Conservation (phyloP, 2,888 invertebrate genomes). For the Lochmaea crataegi region DNA sequence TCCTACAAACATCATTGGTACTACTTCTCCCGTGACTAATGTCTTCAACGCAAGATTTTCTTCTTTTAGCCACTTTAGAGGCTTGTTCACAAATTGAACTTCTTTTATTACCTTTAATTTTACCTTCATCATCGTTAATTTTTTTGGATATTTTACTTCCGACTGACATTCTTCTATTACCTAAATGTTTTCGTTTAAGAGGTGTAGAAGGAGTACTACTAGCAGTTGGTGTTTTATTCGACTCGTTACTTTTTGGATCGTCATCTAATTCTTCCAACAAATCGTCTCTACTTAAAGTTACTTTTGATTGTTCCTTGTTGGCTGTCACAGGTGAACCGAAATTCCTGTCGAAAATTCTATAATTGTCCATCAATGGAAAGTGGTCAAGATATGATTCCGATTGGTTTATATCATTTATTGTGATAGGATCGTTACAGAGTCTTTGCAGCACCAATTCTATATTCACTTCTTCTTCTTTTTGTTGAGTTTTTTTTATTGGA, state of each 20-base stretch:
- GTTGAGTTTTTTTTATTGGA: no score
- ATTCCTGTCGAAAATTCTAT: slow-evolving; percentile 23
- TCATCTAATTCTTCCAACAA: neutral
- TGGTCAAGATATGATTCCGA: neutral
- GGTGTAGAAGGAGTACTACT: no score
- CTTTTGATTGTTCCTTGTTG: neutral
- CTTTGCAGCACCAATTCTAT: neutral
- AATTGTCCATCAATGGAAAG: slow-evolving; percentile 16
- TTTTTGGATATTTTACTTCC: neutral
- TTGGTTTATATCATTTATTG: neutral
- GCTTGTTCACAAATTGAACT: neutral
- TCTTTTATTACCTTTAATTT: neutral
- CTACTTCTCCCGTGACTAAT: neutral
- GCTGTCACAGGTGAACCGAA: neutral
- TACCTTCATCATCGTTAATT: neutral
- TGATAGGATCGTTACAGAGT: neutral
- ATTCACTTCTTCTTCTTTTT: no score
- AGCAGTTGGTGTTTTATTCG: neutral
- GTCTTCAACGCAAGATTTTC: neutral
- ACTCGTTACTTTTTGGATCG: neutral
- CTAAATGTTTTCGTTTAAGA: no score
- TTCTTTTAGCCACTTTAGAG: neutral
- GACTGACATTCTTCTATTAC: no score
- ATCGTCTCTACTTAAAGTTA: neutral
- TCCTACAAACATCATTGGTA: neutral